Percentiles rank a stretch among this genome's conserved stretches.
Evolutionary conservation across 2,113 vertebrate genomes (phyloP).

Genomic region (Myiagra hebetior): DNA sequence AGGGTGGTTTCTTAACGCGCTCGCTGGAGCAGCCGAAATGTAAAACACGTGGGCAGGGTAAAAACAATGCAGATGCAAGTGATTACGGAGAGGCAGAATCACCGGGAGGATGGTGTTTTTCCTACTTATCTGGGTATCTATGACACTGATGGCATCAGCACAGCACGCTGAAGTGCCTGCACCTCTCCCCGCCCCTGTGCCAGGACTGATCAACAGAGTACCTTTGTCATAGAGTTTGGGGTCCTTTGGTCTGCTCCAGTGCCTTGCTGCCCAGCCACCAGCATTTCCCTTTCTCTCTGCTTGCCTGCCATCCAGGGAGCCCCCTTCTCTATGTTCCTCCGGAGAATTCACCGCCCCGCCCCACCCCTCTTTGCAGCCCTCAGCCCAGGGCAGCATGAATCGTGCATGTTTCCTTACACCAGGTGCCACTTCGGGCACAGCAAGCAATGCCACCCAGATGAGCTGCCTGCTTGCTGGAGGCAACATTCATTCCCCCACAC

Average conservation of each 20-base stretch:
- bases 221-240: neutral
- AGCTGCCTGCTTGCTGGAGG: neutral
- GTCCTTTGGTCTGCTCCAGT: neutral
- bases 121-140: neutral
- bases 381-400: neutral
- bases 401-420: fast-evolving
- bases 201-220: neutral
- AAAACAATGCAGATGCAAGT: neutral
- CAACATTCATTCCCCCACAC: neutral
- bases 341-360: neutral
- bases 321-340: neutral
- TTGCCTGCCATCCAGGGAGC: neutral
- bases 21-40: neutral
- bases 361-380: neutral
- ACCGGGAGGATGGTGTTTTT: neutral
- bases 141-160: neutral
- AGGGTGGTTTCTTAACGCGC: neutral
- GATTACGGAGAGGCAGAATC: neutral
- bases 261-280: neutral
- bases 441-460: neutral
- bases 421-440: neutral
- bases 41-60: neutral
- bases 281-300: neutral
- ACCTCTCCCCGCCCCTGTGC: neutral
- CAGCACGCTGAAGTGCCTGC: neutral